Evolutionary conservation across 1,140 invertebrate species (phyloP).

Genomic region (Aphelinus certus): DNA sequence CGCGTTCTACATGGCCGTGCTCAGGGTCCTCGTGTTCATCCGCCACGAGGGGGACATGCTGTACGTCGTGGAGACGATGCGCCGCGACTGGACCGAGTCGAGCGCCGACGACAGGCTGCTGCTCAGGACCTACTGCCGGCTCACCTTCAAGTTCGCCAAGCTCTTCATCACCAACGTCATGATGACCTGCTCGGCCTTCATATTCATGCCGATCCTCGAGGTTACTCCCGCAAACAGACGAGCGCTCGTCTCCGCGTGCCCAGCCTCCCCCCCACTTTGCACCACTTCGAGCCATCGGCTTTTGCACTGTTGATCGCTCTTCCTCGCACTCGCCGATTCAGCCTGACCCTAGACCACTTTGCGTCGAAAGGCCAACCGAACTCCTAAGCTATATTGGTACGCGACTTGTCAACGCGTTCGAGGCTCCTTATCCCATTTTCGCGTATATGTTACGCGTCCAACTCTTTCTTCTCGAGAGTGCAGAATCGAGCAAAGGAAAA

Average conservation of each 20-base stretch:
- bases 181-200: conserved; percentile 34
- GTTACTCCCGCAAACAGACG: conserved; percentile 35
- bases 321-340: too few relatives aligned
- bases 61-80: conserved; percentile 50
- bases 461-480: too few relatives aligned
- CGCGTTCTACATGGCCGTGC: conserved; percentile 40
- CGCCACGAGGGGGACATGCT: conserved; percentile 44
- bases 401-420: conserved; percentile 21
- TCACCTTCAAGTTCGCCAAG: conserved; percentile 47
- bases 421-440: conserved; percentile 1
- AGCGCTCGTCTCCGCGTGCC: too few relatives aligned
- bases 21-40: conserved; percentile 44
- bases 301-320: too few relatives aligned
- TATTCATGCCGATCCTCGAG: conserved; percentile 45
- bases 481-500: too few relatives aligned
- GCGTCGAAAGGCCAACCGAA: too few relatives aligned
- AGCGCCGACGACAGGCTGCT: conserved; percentile 40
- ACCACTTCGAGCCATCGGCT: too few relatives aligned
- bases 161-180: conserved; percentile 47
- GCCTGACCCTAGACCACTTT: too few relatives aligned
- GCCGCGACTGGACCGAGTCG: conserved; percentile 45
- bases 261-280: too few relatives aligned
- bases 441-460: too few relatives aligned
- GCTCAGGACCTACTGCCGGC: conserved; percentile 45
- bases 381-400: background rate